Base-by-base conservation (phyloP, 2,888 invertebrate species). In the Drosophila helvetica region DNA sequence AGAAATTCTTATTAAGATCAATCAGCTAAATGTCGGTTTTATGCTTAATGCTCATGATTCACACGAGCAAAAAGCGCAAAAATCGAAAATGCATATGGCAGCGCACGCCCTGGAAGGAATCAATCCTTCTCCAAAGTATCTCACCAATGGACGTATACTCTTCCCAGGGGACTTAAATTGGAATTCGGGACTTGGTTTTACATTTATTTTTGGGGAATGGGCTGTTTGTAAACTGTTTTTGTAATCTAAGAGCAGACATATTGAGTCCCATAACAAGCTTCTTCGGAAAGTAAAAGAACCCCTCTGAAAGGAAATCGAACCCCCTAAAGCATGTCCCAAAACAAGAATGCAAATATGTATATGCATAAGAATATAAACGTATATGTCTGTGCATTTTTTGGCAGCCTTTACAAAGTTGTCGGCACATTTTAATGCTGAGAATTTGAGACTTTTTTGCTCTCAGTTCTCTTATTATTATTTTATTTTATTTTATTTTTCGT, bases 11-110 rank as follows among this genome's bases (percentile, higher is more conserved):
- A 87, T 87, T 87, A 87, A 85, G 84, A 85, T 85, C 84, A 85
- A 85, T 85, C 84, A 85, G 84, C 87, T 85, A 83, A 87, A 87
- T 84, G 83, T 83, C 87, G 86, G 86, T 87, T 87, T 87, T 87
- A 85, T 85, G 87, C 83, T 87, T 85, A 87, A 85, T 86, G 82
- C 83, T 86, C 80, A 85, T 85, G 84, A 85, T 85, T 85, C 84
- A 85, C 83, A 85, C 79, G 78, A 73, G 57, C 77, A 76, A 55
- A 25, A 67, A 71, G 77, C 65, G 61, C 65, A 61, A 74, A 76
- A 81, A 85, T 79, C 78, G 82, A 78, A 85, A 85, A 75, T 69
- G 52, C 71, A 71, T 64, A 64, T 64, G 71, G 53, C 71, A 64
- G 55, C 45, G 61, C 25, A 38, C 17, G 45, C 22, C 25, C 48